Evolutionary conservation across 2,888 invertebrate species (phyloP), one percentile per base, ranked within the genome.

Genomic region (Macrosiphum euphorbiae): DNA sequence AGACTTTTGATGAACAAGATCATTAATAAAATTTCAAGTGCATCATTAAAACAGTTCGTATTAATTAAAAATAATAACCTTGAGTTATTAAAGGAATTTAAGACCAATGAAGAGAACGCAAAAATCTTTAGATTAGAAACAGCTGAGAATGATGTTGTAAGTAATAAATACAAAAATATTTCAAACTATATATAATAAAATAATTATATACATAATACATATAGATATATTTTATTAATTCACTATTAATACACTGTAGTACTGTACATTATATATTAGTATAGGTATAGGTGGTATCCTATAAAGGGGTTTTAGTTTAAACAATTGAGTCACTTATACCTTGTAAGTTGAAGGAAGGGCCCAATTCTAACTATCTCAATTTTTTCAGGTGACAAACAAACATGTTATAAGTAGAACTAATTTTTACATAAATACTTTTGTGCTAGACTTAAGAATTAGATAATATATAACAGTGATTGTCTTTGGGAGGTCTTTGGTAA

Each of bases 81-180:
- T 16, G 50, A 92, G 26, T 67, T 67, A 50, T 28, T 50, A 58
- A n/a, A 35, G 4, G 50, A 41, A 41, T 50, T 16, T 8, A 50
- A 67, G 28, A 16, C 24, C 11, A 91, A 91, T 58, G 55, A 86
- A 91, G 91, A 91, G 28, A 52, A 88, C 4, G 26, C 28, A 50
- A 67, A 88, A 35, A 88, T 41, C 26, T 20, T 61, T 87, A 44
- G 61, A n/a, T 24, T 47, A 26, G n/a, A 92, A 24, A n/a, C 24
- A 10, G 35, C 61, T 50, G 58, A 61, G 10, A 84, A 91, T 16
- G 28, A 55, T 84, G 28, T 84, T 41, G 90, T 91, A 91, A 91
- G 90, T 91, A 84, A 88, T 88, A 88, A 3, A 5, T 50, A 87
- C n/a, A 87, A 50, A 35, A 35, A 1, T 20, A 87, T 52, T 16